Percentiles rank a stretch among this genome's conserved stretches.
These are phyloP conservation scores for Phymorhynchus buccinoides DNA, from an alignment of 1,140 invertebrate genomes.

Conservation along the genomic window DNA sequence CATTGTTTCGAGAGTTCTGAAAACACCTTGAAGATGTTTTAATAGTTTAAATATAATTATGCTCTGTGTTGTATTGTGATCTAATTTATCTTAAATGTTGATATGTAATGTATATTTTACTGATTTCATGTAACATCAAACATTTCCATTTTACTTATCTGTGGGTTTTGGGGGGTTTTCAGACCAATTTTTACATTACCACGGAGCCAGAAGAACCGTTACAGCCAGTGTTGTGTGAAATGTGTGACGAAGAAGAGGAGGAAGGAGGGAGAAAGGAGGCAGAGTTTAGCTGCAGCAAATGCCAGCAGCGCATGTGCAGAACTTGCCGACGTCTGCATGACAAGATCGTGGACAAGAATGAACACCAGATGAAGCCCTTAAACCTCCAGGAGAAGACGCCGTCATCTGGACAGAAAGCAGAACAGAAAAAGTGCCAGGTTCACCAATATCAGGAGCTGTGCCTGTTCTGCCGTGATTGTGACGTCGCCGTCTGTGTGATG, in stretches of 20 bases:
- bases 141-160: too few species aligned
- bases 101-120: too few species aligned
- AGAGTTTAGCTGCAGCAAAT: not conserved
- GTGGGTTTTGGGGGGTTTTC: too few species aligned
- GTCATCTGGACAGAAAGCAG: not conserved
- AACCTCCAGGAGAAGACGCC: not conserved
- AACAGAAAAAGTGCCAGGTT: not conserved
- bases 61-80: too few species aligned
- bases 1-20: too few species aligned
- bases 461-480: not conserved
- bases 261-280: not conserved
- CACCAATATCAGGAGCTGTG: constrained; percentile 14
- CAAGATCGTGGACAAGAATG: not conserved
- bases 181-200: constrained; percentile 20
- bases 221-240: not conserved
- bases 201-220: not conserved
- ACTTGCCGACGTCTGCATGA: constrained; percentile 24
- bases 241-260: constrained; percentile 19
- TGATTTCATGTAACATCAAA: too few species aligned
- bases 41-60: too few species aligned
- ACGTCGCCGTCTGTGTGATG: constrained; percentile 2
- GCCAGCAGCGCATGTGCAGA: constrained; percentile 14
- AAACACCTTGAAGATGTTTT: too few species aligned
- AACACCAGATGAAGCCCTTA: not conserved
- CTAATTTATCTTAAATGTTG: too few species aligned